Base-by-base conservation (phyloP, 2,113 vertebrate species). In the Rhinichthys klamathensis region DNA sequence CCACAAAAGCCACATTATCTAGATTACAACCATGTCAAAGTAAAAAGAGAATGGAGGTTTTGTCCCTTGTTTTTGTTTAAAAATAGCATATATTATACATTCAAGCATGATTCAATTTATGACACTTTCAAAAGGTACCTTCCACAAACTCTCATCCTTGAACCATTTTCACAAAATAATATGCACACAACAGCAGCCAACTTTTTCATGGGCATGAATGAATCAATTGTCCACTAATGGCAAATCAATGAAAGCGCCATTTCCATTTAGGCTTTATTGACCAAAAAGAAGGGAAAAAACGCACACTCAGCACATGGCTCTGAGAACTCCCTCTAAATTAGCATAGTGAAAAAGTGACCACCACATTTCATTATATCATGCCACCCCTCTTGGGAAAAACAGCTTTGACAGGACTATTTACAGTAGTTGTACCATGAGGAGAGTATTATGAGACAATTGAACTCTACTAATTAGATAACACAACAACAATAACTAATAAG, bases 1-100 rank as follows among this genome's bases (percentile, higher is more conserved):
- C 87, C 88, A 92, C 91, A 91, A 84, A 84, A 88, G 90, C 65
- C 76, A 81, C 88, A 93, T 92, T 92, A 92, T 90, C 61, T 87
- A 88, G 73, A 79, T 85, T 81, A 38, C 16, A 81, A 69, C 61
- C 61, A 67, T 51, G 79, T 35, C 44, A 81, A 35, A 32, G 30
- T 27, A 69, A 63, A 63, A 25, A 63, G 38, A 44, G 4, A 44
- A 63, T 6, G 38, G 7, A n/a, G 7, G 35, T 78, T 78, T 60
- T n/a, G 6, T 41, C 11, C 16, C 11, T 25, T 0, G 2, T 72
- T 44, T 41, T 72, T 41, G 8, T 12, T 4, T 1, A n/a, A 46
- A 7, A 23, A 21, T n/a, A 5, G 23, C 3, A 15, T 73, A 73
- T 73, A 25, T 46, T 15, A 54, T 32, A 76, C 27, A 10, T 51